These are phyloP conservation scores for Channa argus DNA, from an alignment of 2,113 vertebrate genomes.

Conservation along the genomic window DNA sequence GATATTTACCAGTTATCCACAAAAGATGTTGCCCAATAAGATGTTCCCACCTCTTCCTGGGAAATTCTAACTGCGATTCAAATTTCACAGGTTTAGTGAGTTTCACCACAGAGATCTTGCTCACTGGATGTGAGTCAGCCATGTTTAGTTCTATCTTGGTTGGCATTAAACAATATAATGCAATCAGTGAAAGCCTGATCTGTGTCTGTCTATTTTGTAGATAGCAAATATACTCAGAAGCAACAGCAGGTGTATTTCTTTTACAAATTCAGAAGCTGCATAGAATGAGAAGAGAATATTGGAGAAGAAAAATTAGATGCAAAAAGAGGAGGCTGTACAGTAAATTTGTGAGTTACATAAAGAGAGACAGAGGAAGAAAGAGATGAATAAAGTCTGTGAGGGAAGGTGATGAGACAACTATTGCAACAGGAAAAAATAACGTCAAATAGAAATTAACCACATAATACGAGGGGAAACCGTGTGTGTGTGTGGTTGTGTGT, in stretches of 20 bases:
- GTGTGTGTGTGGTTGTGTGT: neutral
- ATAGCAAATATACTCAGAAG: neutral
- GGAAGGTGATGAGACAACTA: neutral
- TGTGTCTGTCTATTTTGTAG: too few species aligned
- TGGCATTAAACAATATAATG: too few species aligned
- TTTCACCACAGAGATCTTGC: neutral
- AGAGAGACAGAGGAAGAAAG: slow-evolving; percentile 20
- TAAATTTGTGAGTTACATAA: slow-evolving; percentile 16
- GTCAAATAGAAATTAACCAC: slow-evolving; percentile 15
- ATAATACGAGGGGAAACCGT: slow-evolving; percentile 16
- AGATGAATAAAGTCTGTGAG: slow-evolving; percentile 18
- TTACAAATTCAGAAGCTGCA: neutral
- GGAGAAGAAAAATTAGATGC: slow-evolving; percentile 2
- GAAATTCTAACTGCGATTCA: neutral
- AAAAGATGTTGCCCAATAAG: neutral
- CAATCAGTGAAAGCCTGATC: too few species aligned
- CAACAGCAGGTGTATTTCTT: neutral
- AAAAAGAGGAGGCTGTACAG: neutral
- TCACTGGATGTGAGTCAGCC: neutral
- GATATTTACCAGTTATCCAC: neutral
- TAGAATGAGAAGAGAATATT: neutral
- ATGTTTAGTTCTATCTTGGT: slow-evolving; percentile 9
- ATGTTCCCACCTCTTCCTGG: neutral
- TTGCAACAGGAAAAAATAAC: slow-evolving; percentile 11
- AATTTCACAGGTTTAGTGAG: neutral